Conservation (phyloP, 2,888 invertebrate species). For the Magallana nippona region DNA sequence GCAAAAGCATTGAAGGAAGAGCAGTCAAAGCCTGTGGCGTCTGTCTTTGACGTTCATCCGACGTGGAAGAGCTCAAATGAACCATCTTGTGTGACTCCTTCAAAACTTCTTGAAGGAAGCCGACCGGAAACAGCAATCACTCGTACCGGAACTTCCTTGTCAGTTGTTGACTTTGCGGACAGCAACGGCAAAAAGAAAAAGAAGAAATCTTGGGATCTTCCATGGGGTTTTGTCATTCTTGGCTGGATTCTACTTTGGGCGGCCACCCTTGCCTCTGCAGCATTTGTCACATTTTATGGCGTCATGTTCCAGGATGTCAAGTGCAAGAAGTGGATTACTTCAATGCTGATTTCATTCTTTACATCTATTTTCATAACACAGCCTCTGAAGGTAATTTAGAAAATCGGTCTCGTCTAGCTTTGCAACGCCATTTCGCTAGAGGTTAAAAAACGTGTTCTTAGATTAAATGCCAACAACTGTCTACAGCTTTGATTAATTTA, state of each 20-base stretch:
- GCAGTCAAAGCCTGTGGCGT: conserved; percentile 56
- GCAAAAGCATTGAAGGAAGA: conserved; percentile 70
- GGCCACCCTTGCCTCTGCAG: conserved; percentile 76
- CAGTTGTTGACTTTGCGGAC: conserved; percentile 36
- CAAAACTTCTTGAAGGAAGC: conserved; percentile 54
- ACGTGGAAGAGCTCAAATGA: conserved; percentile 55
- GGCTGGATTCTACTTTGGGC: conserved; percentile 80
- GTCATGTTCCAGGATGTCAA: conserved; percentile 81
- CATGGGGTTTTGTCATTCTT: conserved; percentile 78
- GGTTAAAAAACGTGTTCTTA: no score
- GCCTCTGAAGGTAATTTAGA: conserved; percentile 80
- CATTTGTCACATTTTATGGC: conserved; percentile 81
- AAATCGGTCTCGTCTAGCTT: no score
- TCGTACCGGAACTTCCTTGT: conserved; percentile 60
- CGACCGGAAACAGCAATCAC: conserved; percentile 59
- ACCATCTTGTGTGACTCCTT: conserved; percentile 54
- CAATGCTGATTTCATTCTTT: conserved; percentile 81
- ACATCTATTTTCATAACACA: conserved; percentile 81
- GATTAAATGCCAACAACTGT: no score
- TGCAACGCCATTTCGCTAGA: no score
- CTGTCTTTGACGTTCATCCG: conserved; percentile 63
- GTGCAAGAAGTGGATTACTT: conserved; percentile 81
- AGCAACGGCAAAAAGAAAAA: conserved; percentile 55
- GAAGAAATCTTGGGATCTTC: conserved; percentile 74
- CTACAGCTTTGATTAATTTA: no score